Base-by-base conservation (phyloP, 2,113 vertebrate genomes). In the Haemorhous mexicanus region DNA sequence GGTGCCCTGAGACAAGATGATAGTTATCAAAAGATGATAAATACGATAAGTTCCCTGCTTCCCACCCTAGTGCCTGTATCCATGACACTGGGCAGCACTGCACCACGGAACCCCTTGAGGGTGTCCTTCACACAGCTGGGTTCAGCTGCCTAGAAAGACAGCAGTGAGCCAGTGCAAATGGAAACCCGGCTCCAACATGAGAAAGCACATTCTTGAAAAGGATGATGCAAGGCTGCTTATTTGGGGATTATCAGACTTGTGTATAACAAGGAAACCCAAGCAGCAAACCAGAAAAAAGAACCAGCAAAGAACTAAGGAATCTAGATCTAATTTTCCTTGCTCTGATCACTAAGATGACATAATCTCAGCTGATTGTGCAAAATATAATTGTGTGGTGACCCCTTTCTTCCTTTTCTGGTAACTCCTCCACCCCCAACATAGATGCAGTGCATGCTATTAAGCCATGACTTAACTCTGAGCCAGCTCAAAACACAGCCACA, bases 61-160 rank as follows among this genome's bases (percentile, higher is more conserved):
- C 24, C 41, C 32, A 19, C 33, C 23, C 20, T 15, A 49, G 47
- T 35, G 21, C 16, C 12, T 63, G 9, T 56, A n/a, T 26, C 52
- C 35, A 19, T 33, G 46, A 23, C 52, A 30, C 11, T 30, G 33
- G 58, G 30, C 22, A 76, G 5, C 20, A 7, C 8, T 30, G 28
- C 39, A 22, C 28, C n/a, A n/a, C 0, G 0, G 26, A 66, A 9
- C 16, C 33, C 30, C 28, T 58, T 43, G 35, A 33, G 30, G 8
- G 5, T 39, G 18, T 46, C 72, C 73, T 76, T 68, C 58, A 61
- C 41, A 24, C 4, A 7, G 12, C 33, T 73, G 66, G 50, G 7
- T 68, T 91, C 58, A 69, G 17, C 59, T 84, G 53, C 61, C 78
- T 44, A 13, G 64, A 74, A 77, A 55, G 16, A 35, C 39, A 74